Evolutionary conservation across 2,888 invertebrate species (phyloP).

Genomic region (Dorcus hopei): DNA sequence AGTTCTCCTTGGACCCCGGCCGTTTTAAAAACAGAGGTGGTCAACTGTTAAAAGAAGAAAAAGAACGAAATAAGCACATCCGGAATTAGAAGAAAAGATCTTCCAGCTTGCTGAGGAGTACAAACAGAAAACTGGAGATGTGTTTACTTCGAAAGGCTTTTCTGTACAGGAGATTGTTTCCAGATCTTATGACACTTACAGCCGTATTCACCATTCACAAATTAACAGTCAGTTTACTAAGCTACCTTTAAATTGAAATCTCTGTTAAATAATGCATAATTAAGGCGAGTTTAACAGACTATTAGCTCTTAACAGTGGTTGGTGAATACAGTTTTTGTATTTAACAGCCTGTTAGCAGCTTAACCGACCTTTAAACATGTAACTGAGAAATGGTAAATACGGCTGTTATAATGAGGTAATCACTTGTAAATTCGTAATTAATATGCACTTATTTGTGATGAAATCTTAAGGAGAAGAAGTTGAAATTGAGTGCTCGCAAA

Average conservation of each 20-base stretch:
- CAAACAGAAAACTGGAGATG: constrained; percentile 52
- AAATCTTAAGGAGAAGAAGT: constrained; percentile 48
- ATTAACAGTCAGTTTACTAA: too few species aligned
- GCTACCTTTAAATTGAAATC: too few species aligned
- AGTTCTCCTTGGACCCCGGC: constrained; percentile 73
- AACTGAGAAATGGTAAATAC: too few species aligned
- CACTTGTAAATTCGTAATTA: constrained; percentile 4
- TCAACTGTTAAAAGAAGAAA: constrained; percentile 80
- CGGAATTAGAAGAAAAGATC: constrained; percentile 69
- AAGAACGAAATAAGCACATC: constrained; percentile 77
- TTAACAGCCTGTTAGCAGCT: too few species aligned
- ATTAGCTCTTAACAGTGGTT: too few species aligned
- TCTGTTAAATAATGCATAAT: too few species aligned
- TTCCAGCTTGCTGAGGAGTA: constrained; percentile 55
- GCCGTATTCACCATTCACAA: too few species aligned
- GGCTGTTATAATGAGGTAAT: constrained; percentile 55
- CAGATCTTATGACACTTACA: constrained; percentile 61
- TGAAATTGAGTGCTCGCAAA: constrained; percentile 55
- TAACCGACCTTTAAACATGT: too few species aligned
- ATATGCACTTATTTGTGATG: background rate
- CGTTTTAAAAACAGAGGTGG: constrained; percentile 87
- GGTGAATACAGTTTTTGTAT: too few species aligned
- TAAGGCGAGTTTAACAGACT: too few species aligned
- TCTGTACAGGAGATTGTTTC: constrained; percentile 61
- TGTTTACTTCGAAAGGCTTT: constrained; percentile 63